Evolutionary conservation across 2,888 invertebrate species (phyloP), one percentile per base, ranked within the genome.

Genomic region (Pollenia labialis): DNA sequence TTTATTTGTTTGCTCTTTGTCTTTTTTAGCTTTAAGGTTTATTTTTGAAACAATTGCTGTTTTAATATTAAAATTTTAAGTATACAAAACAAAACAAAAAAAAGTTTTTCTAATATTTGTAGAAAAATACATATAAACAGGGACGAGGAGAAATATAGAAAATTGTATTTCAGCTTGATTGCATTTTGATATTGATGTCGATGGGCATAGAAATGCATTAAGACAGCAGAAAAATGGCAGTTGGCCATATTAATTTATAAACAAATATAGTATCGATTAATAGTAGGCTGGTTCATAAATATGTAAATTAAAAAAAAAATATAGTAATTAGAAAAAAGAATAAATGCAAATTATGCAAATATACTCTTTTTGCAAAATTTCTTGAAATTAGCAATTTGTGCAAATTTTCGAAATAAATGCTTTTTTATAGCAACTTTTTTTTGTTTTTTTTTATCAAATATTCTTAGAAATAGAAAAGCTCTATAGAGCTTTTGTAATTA

Each of bases 81-180:
- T 58, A 14, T 58, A 32, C 8, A 32, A 58, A 62, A 9, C 16
- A 62, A 69, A 48, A 50, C 1, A 44, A 54, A 50, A 7, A 66
- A 23, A 1, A 64, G 8, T 18, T 32, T 58, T 10, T 58, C 9
- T 46, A 44, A 18, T 72, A n/a, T 56, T 64, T 58, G 50, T 54
- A 48, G 16, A 16, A 50, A 56, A 66, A n/a, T 58, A 32, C 3
- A 2, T 32, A 66, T 56, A 46, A 14, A 42, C 14, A 9, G 40
- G 7, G 58, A 58, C 48, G 16, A 42, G 4, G 50, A 16, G 12
- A 69, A 66, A 40, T 16, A 32, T 58, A 16, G 9, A 76, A 62
- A 77, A 75, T 72, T 50, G n/a, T 66, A 23, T 83, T 83, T 83
- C 71, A 72, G 64, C 83, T 83, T 83, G 83, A 83, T 83, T 83